phyloP scores from a whole-genome alignment of 2,888 invertebrate species.

The Xanthia icteritia region DNA sequence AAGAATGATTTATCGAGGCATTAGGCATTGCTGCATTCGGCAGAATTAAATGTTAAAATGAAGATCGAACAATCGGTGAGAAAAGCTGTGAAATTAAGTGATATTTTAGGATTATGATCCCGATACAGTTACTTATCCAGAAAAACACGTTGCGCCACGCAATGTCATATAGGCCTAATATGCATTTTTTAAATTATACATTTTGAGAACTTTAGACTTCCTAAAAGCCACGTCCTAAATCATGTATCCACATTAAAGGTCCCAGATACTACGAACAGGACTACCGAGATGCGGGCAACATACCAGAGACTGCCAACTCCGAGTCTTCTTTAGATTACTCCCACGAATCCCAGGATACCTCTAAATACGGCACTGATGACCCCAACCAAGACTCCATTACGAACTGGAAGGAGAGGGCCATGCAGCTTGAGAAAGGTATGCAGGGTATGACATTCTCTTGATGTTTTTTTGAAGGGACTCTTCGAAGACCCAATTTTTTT shows the following conservation, averaged over 20 bases:
- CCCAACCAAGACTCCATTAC: conserved; percentile 73
- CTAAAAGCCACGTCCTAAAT: neutral
- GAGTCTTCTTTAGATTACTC: conserved; percentile 86
- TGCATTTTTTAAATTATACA: neutral
- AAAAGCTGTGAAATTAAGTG: neutral
- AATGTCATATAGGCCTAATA: neutral
- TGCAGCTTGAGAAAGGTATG: conserved; percentile 90
- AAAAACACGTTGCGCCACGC: neutral
- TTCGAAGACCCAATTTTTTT: too few species aligned
- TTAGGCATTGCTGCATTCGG: too few species aligned
- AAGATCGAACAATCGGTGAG: too few species aligned
- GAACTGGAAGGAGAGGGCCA: conserved; percentile 91
- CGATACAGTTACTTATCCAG: neutral
- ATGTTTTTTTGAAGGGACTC: too few species aligned
- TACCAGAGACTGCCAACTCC: conserved; percentile 80
- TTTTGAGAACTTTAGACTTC: neutral
- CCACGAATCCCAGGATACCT: conserved; percentile 82
- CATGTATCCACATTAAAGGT: conserved; percentile 63
- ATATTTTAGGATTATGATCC: too few species aligned
- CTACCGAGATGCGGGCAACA: conserved; percentile 75
- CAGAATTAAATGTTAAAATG: too few species aligned
- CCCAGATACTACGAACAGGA: conserved; percentile 84
- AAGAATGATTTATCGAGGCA: too few species aligned
- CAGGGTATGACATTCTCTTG: conserved; percentile 75
- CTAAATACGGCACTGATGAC: conserved; percentile 77